Evolutionary conservation across 1,140 invertebrate species (phyloP), one percentile per base, ranked within the genome.

Genomic region (Papilio aristodemus): DNA sequence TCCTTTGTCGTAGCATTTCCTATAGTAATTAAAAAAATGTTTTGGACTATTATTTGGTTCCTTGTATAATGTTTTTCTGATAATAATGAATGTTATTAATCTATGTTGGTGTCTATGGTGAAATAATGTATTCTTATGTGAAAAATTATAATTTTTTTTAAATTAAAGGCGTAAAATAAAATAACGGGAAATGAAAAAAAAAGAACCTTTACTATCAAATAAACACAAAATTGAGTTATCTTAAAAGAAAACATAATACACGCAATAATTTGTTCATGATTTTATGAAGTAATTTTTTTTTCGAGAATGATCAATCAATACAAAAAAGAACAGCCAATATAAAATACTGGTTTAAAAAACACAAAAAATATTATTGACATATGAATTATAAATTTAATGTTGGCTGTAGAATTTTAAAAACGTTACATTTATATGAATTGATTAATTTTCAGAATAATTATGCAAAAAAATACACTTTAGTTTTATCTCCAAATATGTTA

Each of bases 171-270:
- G 75, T 67, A 77, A 78, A 81, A 84, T 75, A 73, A 79, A 85
- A 76, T 77, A 76, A 73, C 74, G 68, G 60, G 77, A 70, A 71
- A 32, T 32, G 27, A 68, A 78, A 79, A 83, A 78, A 75, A 78
- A 80, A 83, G n/a, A n/a, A 77, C 71, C 68, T 82, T 85, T 84
- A 82, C 79, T 85, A 72, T 77, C 60, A 69, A 82, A 84, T 79
- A 82, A 77, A 76, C 73, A 71, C 71, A 73, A 75, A 79, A 69
- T 57, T 73, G 76, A 69, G 60, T 64, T 62, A 57, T 63, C 46
- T 58, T 68, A 79, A 78, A 79, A 70, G 75, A 74, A 78, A 78
- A 74, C 46, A 64, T 38, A 43, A 43, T 27, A 41, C 38, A 64
- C 19, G 39, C 38, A 64, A 58, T 32, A 36, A 41, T 64, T 64